Conservation (phyloP, 2,888 invertebrate genomes). For the Bruchidius siliquastri region DNA sequence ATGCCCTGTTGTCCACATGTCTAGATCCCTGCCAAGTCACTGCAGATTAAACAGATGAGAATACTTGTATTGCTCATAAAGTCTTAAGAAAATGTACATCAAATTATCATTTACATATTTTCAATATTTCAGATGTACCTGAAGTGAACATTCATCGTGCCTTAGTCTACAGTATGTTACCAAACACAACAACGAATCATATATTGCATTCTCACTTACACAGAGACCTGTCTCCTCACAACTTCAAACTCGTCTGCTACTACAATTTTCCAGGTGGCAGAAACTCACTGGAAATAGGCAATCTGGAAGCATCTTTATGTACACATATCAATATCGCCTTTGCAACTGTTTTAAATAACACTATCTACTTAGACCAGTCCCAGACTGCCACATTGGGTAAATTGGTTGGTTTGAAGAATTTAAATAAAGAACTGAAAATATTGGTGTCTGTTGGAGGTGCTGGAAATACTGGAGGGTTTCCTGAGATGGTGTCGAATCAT, state of each 20-base stretch:
- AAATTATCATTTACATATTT: slow-evolving; percentile 8
- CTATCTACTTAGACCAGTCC: slow-evolving; percentile 52
- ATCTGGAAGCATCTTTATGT: slow-evolving; percentile 68
- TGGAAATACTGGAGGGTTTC: slow-evolving; percentile 58
- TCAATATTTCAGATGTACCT: slow-evolving; percentile 26
- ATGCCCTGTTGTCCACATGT: too few species aligned
- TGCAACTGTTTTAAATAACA: slow-evolving; percentile 59
- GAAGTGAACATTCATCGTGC: slow-evolving; percentile 33
- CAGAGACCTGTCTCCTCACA: slow-evolving; percentile 8
- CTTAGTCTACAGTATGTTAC: slow-evolving; percentile 29
- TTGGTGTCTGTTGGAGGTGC: slow-evolving; percentile 70
- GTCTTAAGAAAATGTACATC: too few species aligned
- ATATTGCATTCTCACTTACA: slow-evolving; percentile 19
- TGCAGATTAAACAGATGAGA: too few species aligned
- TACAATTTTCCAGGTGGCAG: slow-evolving; percentile 54
- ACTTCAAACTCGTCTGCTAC: slow-evolving; percentile 60
- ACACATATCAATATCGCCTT: slow-evolving; percentile 81
- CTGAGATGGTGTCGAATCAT: slow-evolving; percentile 68
- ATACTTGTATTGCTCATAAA: neutral
- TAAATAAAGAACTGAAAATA: slow-evolving; percentile 66
- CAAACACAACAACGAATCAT: slow-evolving; percentile 18
- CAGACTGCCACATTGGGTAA: slow-evolving; percentile 30
- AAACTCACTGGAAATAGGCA: slow-evolving; percentile 32
- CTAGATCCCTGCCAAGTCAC: too few species aligned
- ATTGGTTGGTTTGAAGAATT: slow-evolving; percentile 50